A percentile compares a stretch with the other conserved stretches of the same genome.
Evolutionary conservation across 64 coral and sea anemone species (phyloP).

Genomic region (Montipora efflorescens): DNA sequence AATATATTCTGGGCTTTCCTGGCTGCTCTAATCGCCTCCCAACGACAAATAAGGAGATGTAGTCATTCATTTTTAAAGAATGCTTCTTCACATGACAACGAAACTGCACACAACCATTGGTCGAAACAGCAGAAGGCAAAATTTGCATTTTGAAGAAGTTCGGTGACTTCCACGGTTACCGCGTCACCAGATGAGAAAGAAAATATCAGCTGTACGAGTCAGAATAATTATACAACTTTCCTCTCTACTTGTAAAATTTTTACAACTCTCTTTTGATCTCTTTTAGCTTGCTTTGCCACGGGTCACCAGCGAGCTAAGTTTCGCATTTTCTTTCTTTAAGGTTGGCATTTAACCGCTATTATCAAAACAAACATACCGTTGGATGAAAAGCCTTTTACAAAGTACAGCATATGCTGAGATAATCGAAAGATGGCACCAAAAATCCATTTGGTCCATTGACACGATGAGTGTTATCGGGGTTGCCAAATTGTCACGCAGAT

Average conservation of each 20-base stretch:
- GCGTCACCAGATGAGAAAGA: not conserved
- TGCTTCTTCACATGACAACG: constrained; percentile 76
- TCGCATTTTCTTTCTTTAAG: no score
- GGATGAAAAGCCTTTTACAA: no score
- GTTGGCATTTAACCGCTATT: no score
- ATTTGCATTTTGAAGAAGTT: constrained; percentile 55
- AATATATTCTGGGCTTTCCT: constrained; percentile 83
- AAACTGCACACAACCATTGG: constrained; percentile 63
- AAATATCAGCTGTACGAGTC: not conserved
- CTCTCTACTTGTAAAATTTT: not conserved
- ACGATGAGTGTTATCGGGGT: no score
- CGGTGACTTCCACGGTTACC: constrained; percentile 16
- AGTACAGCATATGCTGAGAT: no score
- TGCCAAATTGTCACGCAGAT: no score
- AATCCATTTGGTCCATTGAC: no score
- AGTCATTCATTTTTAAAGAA: constrained; percentile 97
- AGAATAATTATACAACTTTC: not conserved
- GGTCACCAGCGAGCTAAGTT: no score
- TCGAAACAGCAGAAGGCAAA: constrained; percentile 12
- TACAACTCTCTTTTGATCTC: no score
- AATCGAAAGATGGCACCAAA: no score
- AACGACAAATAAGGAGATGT: constrained; percentile 94
- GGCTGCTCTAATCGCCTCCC: constrained; percentile 79
- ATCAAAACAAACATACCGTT: no score
- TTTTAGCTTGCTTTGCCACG: no score